These are phyloP conservation scores for Epistrophella euchroma DNA, from an alignment of 2,888 invertebrate genomes.

Conservation along the genomic window DNA sequence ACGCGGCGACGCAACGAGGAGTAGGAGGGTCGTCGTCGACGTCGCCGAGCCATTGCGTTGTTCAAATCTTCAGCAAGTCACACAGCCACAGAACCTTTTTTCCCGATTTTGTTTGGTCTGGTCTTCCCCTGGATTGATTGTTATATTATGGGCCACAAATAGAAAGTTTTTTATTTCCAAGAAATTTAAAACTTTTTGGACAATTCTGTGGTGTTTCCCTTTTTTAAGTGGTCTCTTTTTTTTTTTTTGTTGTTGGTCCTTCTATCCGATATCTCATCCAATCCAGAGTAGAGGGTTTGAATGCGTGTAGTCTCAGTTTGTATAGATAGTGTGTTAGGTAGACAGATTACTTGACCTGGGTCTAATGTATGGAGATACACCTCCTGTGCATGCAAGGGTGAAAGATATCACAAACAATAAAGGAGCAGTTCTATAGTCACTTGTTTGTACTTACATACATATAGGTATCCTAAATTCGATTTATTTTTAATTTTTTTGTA, in stretches of 20 bases:
- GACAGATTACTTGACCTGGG: slow-evolving; percentile 69
- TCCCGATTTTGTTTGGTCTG: slow-evolving; percentile 37
- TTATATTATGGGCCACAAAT: slow-evolving; percentile 62
- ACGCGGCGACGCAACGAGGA: slow-evolving; percentile 37
- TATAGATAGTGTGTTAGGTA: slow-evolving; percentile 51
- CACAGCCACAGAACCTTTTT: slow-evolving; percentile 59
- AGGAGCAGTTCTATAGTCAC: slow-evolving; percentile 51
- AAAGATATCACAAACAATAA: slow-evolving; percentile 49
- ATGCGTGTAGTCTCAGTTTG: slow-evolving; percentile 12
- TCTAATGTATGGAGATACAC: slow-evolving; percentile 6
- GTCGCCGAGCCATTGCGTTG: slow-evolving; percentile 30
- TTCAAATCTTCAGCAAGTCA: slow-evolving; percentile 55
- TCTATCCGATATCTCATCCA: slow-evolving; percentile 15
- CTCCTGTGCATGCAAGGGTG: slow-evolving; percentile 6
- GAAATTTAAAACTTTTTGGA: slow-evolving; percentile 83
- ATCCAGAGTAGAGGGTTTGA: slow-evolving; percentile 5
- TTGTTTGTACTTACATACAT: too few species aligned
- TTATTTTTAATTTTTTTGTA: slow-evolving; percentile 17
- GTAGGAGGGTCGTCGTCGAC: slow-evolving; percentile 54
- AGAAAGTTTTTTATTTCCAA: slow-evolving; percentile 81
- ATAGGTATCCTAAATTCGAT: slow-evolving; percentile 48
- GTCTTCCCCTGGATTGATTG: slow-evolving; percentile 53
- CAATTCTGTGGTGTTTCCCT: slow-evolving; percentile 71
- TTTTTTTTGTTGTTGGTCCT: slow-evolving; percentile 46
- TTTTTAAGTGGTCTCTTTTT: slow-evolving; percentile 55